These are phyloP conservation scores for Nemapogon koenigi DNA, from an alignment of 2,888 invertebrate species.

Conservation along the genomic window DNA sequence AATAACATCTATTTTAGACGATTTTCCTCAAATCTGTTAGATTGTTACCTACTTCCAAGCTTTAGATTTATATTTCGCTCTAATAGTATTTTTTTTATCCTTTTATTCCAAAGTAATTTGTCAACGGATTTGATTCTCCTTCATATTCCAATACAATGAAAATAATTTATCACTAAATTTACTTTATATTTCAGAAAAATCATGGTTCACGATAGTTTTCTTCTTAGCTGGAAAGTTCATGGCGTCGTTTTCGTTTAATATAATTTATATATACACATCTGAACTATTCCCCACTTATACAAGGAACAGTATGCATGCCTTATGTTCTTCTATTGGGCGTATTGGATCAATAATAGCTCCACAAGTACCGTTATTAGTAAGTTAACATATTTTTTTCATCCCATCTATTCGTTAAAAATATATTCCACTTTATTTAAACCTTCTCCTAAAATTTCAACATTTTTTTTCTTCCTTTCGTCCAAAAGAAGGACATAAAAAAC, in stretches of 20 bases:
- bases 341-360: constrained; percentile 29
- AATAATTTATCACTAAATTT: not conserved
- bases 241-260: constrained; percentile 22
- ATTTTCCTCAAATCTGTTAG: too few relatives aligned
- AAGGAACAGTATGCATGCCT: constrained; percentile 28
- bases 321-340: constrained; percentile 30
- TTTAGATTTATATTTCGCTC: too few relatives aligned
- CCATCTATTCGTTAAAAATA: too few relatives aligned
- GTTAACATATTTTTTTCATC: too few relatives aligned
- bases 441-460: constrained; percentile 66
- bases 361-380: constrained; percentile 33
- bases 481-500: constrained; percentile 69
- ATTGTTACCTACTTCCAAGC: too few relatives aligned
- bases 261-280: constrained; percentile 29
- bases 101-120: too few relatives aligned
- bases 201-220: constrained; percentile 23
- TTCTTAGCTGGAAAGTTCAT: constrained; percentile 24
- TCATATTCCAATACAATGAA: too few relatives aligned
- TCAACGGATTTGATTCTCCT: too few relatives aligned
- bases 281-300: constrained; percentile 33
- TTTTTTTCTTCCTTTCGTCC: constrained; percentile 72
- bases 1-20: too few relatives aligned
- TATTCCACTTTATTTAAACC: too few relatives aligned
- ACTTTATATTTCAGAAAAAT: constrained; percentile 19
- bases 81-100: too few relatives aligned